Evolutionary conservation across 2,797 vertebrate genomes (phyloP).

Genomic region (Pangasius krempfi): DNA sequence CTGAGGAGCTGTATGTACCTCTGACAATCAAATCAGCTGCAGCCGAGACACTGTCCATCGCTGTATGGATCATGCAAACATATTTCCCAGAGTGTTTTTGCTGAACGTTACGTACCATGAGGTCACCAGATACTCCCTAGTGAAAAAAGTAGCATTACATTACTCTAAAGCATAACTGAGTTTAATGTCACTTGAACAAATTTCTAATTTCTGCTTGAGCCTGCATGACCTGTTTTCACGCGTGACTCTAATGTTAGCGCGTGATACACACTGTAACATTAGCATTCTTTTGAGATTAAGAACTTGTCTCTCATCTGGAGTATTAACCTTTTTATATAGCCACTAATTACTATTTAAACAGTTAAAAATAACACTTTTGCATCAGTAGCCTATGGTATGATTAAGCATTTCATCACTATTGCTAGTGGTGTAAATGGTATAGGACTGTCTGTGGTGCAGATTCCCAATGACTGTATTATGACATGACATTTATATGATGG

Average conservation of each 20-base stretch:
- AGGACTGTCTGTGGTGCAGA: background rate
- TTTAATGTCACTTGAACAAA: background rate
- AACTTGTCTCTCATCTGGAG: background rate
- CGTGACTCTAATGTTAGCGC: background rate
- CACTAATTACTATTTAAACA: background rate
- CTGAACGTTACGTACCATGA: conserved; percentile 91
- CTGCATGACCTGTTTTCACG: too few relatives aligned
- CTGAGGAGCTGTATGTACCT: conserved; percentile 71
- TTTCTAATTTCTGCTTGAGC: background rate
- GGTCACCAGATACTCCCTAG: conserved; percentile 85
- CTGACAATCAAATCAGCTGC: conserved; percentile 82
- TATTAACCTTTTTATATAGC: background rate
- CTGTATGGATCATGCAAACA: conserved; percentile 81
- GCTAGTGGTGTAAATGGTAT: background rate
- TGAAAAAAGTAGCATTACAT: background rate
- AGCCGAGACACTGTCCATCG: conserved; percentile 83
- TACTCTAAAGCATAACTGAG: background rate
- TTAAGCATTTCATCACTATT: background rate
- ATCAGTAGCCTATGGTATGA: background rate
- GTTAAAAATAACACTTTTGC: background rate
- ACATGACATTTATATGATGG: background rate
- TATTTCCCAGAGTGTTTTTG: conserved; percentile 87
- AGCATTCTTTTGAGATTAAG: background rate
- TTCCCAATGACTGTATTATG: background rate
- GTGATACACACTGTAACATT: background rate